A percentile compares a stretch with the other conserved stretches of the same genome.
Evolutionary conservation across 2,888 invertebrate species (phyloP).

Genomic region (Sialis lutaria): DNA sequence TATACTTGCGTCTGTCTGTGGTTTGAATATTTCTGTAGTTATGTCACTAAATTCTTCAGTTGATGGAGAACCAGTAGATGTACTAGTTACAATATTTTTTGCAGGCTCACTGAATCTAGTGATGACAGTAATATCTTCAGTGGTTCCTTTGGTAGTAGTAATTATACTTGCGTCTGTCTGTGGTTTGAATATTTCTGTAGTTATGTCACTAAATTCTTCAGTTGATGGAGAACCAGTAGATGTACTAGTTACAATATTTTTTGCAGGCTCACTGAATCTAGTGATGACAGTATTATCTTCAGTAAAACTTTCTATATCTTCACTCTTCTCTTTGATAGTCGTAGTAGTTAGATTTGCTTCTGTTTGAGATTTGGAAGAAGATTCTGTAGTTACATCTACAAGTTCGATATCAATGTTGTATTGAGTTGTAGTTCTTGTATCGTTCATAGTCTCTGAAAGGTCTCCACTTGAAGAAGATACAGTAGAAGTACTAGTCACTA

Average conservation of each 20-base stretch:
- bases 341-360: background rate
- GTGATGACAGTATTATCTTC: background rate
- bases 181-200: too few species aligned
- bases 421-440: slow-evolving; percentile 1
- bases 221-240: too few species aligned
- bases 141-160: background rate
- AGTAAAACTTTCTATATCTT: too few species aligned
- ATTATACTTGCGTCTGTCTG: background rate
- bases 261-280: too few species aligned
- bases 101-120: too few species aligned
- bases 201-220: too few species aligned
- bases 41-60: too few species aligned
- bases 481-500: background rate
- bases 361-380: background rate
- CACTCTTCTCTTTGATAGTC: background rate
- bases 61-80: too few species aligned
- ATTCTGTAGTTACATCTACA: background rate
- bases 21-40: too few species aligned
- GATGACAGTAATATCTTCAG: background rate
- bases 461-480: background rate
- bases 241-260: too few species aligned
- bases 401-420: slow-evolving; percentile 4
- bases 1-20: background rate
- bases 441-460: background rate
- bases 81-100: too few species aligned